phyloP scores from a whole-genome alignment of 23 tunicate species.

The Halocynthia aurantium region DNA sequence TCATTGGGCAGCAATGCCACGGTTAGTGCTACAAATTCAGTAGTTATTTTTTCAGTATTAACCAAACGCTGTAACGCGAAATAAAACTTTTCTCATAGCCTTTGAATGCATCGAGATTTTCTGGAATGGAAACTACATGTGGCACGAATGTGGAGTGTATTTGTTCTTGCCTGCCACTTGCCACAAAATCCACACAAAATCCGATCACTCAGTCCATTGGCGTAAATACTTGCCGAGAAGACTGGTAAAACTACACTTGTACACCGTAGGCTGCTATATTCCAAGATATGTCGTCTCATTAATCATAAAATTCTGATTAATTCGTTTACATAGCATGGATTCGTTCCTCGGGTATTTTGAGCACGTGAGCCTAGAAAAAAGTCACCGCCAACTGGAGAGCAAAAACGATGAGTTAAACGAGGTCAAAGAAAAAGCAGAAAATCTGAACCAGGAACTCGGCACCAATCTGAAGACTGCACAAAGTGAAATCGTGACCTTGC shows the following conservation, averaged over 20 bases:
- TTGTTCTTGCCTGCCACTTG: constrained; percentile 39
- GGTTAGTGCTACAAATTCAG: too few relatives aligned
- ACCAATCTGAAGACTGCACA: constrained; percentile 42
- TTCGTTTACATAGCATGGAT: constrained; percentile 27
- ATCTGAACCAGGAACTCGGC: constrained; percentile 16
- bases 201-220: constrained; percentile 28
- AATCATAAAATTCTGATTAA: background rate
- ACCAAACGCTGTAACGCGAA: too few relatives aligned
- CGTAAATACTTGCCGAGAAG: constrained; percentile 30
- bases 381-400: constrained; percentile 41
- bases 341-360: constrained; percentile 80
- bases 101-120: background rate
- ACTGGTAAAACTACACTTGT: constrained; percentile 18
- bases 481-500: constrained; percentile 61
- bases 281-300: background rate
- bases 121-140: constrained; percentile 36
- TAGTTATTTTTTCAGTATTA: too few relatives aligned
- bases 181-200: constrained; percentile 51
- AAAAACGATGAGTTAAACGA: constrained; percentile 26
- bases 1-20: too few relatives aligned
- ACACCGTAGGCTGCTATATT: background rate
- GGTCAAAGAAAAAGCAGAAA: constrained; percentile 16
- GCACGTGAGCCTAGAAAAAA: constrained; percentile 49
- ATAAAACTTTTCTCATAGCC: too few relatives aligned
- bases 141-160: constrained; percentile 32